Conservation (phyloP, 2,797 vertebrate species). For the Forpus xanthops region DNA sequence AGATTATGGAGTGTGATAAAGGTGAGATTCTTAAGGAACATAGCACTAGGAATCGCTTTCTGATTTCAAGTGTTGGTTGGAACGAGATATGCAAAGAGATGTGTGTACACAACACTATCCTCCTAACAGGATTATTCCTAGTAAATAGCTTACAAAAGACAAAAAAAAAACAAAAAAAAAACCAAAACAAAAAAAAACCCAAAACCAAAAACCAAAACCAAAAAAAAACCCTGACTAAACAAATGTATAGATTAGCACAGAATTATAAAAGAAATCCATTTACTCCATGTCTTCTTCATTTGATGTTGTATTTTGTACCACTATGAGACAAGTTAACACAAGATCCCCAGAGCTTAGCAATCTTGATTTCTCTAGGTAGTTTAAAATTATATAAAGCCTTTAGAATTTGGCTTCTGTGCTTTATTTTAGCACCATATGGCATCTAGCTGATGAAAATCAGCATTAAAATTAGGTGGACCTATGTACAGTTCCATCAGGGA, state of each 20-base stretch:
- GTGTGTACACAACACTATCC: not conserved
- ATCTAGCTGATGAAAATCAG: not conserved
- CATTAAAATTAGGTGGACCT: conserved; percentile 1
- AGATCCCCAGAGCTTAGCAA: not conserved
- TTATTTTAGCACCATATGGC: not conserved
- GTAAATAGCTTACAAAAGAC: not conserved
- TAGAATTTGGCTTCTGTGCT: not conserved
- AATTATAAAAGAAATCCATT: not conserved
- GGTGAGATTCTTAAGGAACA: not conserved
- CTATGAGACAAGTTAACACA: not conserved
- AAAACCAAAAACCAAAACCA: too few relatives aligned
- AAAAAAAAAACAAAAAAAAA: too few relatives aligned
- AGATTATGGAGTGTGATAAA: not conserved
- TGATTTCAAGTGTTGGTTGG: not conserved
- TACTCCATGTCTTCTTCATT: not conserved
- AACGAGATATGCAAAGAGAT: not conserved
- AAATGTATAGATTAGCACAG: not conserved
- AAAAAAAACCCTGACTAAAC: not conserved
- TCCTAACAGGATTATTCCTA: conserved; percentile 7
- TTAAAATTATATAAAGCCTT: not conserved
- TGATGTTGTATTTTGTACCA: not conserved
- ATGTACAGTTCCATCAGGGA: not conserved
- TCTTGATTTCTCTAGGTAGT: not conserved
- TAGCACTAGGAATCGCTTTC: not conserved
- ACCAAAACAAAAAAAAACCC: too few relatives aligned